phyloP scores from a whole-genome alignment of 2,888 invertebrate species.

The Brachyptera putata region DNA sequence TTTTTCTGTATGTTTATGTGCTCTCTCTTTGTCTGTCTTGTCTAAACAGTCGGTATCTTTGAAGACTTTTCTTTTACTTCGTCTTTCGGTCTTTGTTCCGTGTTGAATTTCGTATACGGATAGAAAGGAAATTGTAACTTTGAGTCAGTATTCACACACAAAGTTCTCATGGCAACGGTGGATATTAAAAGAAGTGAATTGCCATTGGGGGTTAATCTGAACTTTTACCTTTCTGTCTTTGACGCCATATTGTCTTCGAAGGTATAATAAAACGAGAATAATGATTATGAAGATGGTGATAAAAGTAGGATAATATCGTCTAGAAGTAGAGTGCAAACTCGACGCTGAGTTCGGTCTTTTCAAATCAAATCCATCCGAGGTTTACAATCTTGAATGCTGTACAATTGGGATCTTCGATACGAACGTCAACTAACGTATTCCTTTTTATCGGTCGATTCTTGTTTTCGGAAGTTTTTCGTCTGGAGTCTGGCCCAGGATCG shows the following conservation, averaged over 20 bases:
- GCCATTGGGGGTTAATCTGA: constrained; percentile 3
- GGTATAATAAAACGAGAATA: background rate
- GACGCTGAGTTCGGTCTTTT: too few relatives aligned
- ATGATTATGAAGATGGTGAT: too few relatives aligned
- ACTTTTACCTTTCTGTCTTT: background rate
- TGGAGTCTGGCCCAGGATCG: too few relatives aligned
- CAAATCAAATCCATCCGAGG: too few relatives aligned
- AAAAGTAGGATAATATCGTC: too few relatives aligned
- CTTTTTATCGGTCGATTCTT: too few relatives aligned
- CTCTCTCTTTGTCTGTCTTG: background rate
- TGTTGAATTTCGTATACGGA: background rate
- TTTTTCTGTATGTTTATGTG: background rate
- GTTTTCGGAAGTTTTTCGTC: too few relatives aligned
- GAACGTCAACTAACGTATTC: too few relatives aligned
- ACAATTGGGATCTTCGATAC: too few relatives aligned
- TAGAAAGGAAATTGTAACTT: constrained; percentile 8
- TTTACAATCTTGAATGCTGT: too few relatives aligned
- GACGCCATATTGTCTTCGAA: background rate
- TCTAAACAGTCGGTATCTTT: constrained; percentile 2
- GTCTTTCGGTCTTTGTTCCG: background rate
- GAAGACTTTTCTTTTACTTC: background rate
- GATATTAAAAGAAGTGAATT: background rate
- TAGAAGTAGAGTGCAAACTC: too few relatives aligned
- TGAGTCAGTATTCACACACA: background rate
- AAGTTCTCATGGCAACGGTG: background rate